phyloP scores from a whole-genome alignment of 2,113 vertebrate species.

The Pyxicephalus adspersus region DNA sequence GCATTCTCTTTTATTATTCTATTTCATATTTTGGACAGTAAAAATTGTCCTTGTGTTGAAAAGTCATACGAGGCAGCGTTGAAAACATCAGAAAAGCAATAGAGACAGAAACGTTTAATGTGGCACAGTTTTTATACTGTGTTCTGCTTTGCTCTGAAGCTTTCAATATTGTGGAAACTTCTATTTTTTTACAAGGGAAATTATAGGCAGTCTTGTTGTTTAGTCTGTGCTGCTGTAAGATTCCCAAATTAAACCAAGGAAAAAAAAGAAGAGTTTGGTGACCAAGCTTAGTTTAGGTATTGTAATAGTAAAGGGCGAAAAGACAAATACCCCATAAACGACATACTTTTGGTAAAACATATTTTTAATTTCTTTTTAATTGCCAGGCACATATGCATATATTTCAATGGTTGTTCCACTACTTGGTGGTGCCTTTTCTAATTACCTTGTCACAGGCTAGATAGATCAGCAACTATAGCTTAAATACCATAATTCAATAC shows the following conservation, averaged over 20 bases:
- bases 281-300: too few species aligned
- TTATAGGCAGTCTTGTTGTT: neutral
- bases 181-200: conserved; percentile 7
- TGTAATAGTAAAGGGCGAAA: too few species aligned
- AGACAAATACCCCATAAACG: too few species aligned
- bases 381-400: too few species aligned
- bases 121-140: neutral
- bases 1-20: neutral
- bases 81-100: neutral
- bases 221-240: neutral
- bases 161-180: conserved; percentile 11
- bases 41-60: conserved; percentile 1
- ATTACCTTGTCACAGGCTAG: too few species aligned
- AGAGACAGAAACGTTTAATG: neutral
- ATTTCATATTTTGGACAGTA: neutral
- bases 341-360: too few species aligned
- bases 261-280: conserved; percentile 1
- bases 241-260: neutral
- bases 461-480: too few species aligned
- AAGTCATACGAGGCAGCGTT: neutral
- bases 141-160: neutral
- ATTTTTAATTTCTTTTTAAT: too few species aligned
- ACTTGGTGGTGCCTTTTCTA: too few species aligned
- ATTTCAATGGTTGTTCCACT: too few species aligned
- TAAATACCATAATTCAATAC: too few species aligned